phyloP scores from a whole-genome alignment of 2,113 vertebrate genomes.

The Accipiter virgatus region DNA sequence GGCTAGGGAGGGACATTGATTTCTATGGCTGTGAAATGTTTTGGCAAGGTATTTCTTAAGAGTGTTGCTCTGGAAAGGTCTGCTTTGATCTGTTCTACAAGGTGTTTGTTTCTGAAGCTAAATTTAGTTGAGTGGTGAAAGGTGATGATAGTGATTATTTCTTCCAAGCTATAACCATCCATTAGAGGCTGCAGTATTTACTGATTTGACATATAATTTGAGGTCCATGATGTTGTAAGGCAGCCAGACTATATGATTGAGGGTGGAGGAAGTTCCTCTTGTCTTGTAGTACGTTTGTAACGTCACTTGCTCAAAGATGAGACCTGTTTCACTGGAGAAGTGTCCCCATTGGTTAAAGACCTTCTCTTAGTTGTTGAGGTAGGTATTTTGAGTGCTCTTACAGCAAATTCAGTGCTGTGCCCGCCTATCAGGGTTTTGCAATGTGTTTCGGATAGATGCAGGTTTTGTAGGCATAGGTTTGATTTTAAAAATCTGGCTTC shows the following conservation, averaged over 20 bases:
- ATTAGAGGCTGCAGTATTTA: slow-evolving; percentile 24
- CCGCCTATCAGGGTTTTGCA: rapidly evolving
- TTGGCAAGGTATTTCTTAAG: not conserved
- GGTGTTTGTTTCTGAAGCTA: not conserved
- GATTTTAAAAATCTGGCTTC: not conserved
- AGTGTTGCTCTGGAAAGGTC: not conserved
- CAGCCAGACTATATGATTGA: not conserved
- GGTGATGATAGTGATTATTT: slow-evolving; percentile 31
- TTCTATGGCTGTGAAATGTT: not conserved
- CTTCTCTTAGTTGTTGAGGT: not conserved
- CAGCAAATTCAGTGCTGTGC: not conserved
- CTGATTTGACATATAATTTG: slow-evolving; percentile 26
- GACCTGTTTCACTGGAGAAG: not conserved
- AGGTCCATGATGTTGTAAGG: not conserved
- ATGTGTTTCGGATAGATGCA: not conserved
- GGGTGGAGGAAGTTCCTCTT: not conserved
- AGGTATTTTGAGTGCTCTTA: not conserved
- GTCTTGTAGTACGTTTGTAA: not conserved
- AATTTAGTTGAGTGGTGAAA: not conserved
- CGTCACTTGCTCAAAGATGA: not conserved
- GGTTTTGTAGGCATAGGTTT: not conserved
- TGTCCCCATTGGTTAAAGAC: not conserved
- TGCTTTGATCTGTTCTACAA: not conserved
- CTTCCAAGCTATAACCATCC: not conserved
- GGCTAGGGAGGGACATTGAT: not conserved